Base-by-base conservation (phyloP, 2,797 vertebrate genomes). In the Acipenser transmontanus region DNA sequence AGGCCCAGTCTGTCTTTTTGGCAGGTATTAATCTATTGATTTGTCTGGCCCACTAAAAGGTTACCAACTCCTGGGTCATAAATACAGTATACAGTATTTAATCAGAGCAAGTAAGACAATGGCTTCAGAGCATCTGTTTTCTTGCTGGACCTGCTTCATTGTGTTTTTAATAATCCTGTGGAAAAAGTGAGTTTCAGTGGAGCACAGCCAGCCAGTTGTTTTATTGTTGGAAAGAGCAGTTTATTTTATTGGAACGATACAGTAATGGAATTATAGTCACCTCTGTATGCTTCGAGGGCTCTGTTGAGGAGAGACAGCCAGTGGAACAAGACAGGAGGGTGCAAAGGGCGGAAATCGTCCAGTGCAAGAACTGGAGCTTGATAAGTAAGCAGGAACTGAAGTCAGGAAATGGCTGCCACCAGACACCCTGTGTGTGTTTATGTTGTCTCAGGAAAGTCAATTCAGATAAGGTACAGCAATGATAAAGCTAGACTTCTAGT, bases 161-260 rank as follows among this genome's bases (percentile, higher is more conserved):
- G 74, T 79, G 69, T 67, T 79, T 75, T 54, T 70, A 68, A 71
- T 74, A 74, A 76, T 75, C 71, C 72, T 73, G 77, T 80, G 80
- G 80, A 82, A 82, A 80, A 77, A 69, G 49, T 80, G 74, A 78
- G 72, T 51, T 64, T 60, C 20, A 4, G 69, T 73, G 72, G 71
- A 68, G 48, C 47, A 10, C 20, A 5, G 69, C 72, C 73, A 73
- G 57, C 17, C 60, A 54, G 57, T 49, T 59, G 70, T 66, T 49
- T 63, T 65, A 62, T 64, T 61, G 14, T 34, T 8, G 66, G 47
- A 50, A 47, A 17, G 11, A 70, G 63, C 6, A 12, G 47, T 61
- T 68, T 49, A 50, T 71, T 49, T 51, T 47, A 50, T 47, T 52
- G 68, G 67, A 75, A 65, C 66, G 70, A 74, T 68, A 76, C 49